These are phyloP conservation scores for Brenthis hecate DNA, from an alignment of 2,888 invertebrate genomes.

Conservation along the genomic window DNA sequence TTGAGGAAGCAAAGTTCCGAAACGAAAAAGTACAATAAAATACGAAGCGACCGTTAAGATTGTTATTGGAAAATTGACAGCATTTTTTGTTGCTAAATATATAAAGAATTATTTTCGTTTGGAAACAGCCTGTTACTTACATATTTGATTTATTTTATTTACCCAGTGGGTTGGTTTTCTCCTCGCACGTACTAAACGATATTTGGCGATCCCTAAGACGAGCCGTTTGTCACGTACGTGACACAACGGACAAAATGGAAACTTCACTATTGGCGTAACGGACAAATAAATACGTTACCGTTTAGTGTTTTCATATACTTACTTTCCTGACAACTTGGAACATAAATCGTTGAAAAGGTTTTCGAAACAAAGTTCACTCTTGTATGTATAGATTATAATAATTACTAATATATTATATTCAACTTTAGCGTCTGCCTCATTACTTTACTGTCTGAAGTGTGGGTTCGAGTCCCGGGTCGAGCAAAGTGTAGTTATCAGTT, in stretches of 20 bases:
- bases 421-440: too few relatives aligned
- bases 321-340: constrained; percentile 24
- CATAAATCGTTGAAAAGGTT: neutral
- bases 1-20: neutral
- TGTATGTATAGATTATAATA: too few relatives aligned
- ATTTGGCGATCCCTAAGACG: constrained; percentile 82
- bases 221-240: constrained; percentile 81
- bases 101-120: constrained; percentile 62
- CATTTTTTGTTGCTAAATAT: constrained; percentile 51
- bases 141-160: constrained; percentile 82
- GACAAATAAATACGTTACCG: constrained; percentile 75
- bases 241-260: constrained; percentile 74
- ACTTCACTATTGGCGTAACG: constrained; percentile 73
- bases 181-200: constrained; percentile 81
- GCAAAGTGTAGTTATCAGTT: too few relatives aligned
- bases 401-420: too few relatives aligned
- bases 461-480: too few relatives aligned
- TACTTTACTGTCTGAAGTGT: too few relatives aligned
- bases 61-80: constrained; percentile 34
- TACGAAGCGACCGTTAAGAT: constrained; percentile 14
- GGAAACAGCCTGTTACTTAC: constrained; percentile 74
- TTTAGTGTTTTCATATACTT: constrained; percentile 52
- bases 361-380: too few relatives aligned
- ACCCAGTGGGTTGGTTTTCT: constrained; percentile 75
- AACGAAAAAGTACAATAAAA: constrained; percentile 13